A percentile compares a stretch with the other conserved stretches of the same genome.
phyloP scores from a whole-genome alignment of 2,888 invertebrate genomes.

The Mythimna vitellina region DNA sequence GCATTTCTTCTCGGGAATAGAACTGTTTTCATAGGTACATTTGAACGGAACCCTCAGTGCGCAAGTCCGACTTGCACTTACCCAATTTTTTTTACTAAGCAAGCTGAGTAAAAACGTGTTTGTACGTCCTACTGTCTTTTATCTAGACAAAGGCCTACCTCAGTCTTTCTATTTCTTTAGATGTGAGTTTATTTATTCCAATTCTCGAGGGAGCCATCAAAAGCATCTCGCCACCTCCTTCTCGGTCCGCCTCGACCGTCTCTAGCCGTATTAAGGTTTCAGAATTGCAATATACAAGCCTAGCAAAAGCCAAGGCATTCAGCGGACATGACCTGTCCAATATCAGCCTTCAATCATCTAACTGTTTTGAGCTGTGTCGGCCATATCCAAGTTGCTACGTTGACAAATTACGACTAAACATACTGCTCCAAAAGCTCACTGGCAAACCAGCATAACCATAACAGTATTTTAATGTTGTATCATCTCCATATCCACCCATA shows the following conservation, averaged over 20 bases:
- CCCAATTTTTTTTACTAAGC: not conserved
- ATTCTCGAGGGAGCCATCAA: not conserved
- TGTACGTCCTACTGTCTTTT: no score
- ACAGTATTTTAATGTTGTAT: not conserved
- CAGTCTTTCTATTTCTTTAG: no score
- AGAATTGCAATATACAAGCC: not conserved
- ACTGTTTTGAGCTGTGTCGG: no score
- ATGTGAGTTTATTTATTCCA: not conserved
- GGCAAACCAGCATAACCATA: not conserved
- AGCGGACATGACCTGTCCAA: not conserved
- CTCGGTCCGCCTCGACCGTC: not conserved
- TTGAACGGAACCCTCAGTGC: no score
- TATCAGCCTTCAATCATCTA: no score
- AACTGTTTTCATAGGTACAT: no score
- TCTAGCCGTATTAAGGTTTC: not conserved
- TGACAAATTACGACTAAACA: not conserved
- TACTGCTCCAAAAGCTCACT: not conserved
- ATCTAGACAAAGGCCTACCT: no score
- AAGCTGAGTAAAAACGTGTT: no score
- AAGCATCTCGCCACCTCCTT: not conserved
- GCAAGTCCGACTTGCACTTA: no score
- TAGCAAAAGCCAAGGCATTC: not conserved
- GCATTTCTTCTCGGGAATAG: not conserved
- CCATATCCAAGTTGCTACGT: no score
- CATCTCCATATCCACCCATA: conserved; percentile 4